Base-by-base conservation (phyloP, 2,888 invertebrate genomes). In the Agrotis segetum region DNA sequence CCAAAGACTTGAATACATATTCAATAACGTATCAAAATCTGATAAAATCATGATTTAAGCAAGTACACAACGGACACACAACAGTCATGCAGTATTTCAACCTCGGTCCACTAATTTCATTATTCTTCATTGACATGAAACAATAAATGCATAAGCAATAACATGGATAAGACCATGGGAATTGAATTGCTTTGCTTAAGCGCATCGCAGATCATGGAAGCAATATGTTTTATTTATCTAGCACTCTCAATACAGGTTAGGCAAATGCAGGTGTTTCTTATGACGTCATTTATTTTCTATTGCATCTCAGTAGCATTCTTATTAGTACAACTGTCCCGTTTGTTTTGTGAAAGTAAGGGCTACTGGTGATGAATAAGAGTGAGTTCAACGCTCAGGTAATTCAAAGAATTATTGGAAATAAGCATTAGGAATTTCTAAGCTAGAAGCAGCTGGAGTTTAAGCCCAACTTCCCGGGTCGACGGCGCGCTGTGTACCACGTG, bases 201-300 rank as follows among this genome's bases (percentile, higher is more conserved):
- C 65, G 49, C 49, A 79, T 81, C 66, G 78, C 82, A 82, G 84
- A n/a, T 24, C 85, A 85, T 82, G 87, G 86, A 88, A 83, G 44
- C 59, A 49, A 64, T 67, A 89, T 91, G 89, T 90, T 89, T 91
- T 89, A 91, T 90, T 88, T 81, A 90, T 91, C 82, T 79, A 75
- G 81, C 69, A 77, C 68, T 71, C 77, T 75, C 74, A 40, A 67
- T 66, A 11, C 13, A 24, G 53, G 21, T 11, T 44, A 44, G 44
- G 16, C 71, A 66, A 40, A 62, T 69, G 73, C 63, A 69, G 72
- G 67, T 78, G 68, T 24, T 58, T 64, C 14, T 3, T 14, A 24
- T 74, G 64, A 64, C 68, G 68, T 76, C 66, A 56, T 34, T n/a
- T 34, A 56, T 56, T 56, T 56, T 56, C n/a, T 56, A 56, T 34